Evolutionary conservation across 2,888 invertebrate species (phyloP), one percentile per base, ranked within the genome.

Genomic region (Hydroisotoma schaefferi): DNA sequence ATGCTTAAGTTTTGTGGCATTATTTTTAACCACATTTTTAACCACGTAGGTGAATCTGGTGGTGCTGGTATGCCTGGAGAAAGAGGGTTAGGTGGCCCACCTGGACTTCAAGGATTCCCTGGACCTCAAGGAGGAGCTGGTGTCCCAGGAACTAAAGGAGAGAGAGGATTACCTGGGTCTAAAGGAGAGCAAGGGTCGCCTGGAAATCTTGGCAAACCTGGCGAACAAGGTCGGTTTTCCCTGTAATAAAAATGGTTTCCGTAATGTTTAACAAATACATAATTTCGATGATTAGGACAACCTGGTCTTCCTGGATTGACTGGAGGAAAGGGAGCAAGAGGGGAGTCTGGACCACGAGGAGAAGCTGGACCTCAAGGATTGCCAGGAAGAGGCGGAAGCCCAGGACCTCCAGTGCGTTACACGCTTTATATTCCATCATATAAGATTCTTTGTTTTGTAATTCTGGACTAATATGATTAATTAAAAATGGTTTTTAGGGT

Each of bases 11-110:
- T n/a, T n/a, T n/a, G n/a, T n/a, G n/a, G n/a, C n/a, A n/a, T n/a
- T 33, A 33, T 33, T 8, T 15, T 33, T 33, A 10, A 33, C 8
- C 15, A 33, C 22, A 29, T 46, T 44, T 8, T 37, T 25, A 28
- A n/a, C 25, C 25, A 37, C 28, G 12, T 85, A 5, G 87, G 87
- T 33, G 87, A 87, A 73, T 75, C 81, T 15, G 90, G 90, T 1
- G 85, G 88, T n/a, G 77, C 82, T 1, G 90, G 90, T 1, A 81
- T 81, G 1, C 81, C 84, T 2, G 90, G 90, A 37, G 88, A 89
- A 71, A 78, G 88, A 61, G 90, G 90, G 1, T 80, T 82, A 22
- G 80, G 83, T 26, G 90, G 90, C 2, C 78, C 83, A 4, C 86
- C 84, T 70, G 90, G 90, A 0, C 73, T 82, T 1, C 84, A 84